These are phyloP conservation scores for Paralvinella palmiformis DNA, from an alignment of 1,140 invertebrate species.

Conservation along the genomic window DNA sequence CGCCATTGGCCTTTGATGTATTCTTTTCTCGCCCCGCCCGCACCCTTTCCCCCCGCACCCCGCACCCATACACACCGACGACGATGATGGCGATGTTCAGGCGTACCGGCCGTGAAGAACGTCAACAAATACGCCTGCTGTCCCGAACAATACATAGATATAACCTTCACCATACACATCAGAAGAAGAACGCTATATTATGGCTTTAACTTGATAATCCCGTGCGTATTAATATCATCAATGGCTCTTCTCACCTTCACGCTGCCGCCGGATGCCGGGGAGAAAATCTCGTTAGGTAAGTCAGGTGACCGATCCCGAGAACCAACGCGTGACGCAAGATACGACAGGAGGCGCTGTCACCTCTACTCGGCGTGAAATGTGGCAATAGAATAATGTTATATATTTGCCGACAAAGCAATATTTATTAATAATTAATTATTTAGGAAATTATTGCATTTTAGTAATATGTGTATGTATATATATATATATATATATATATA, in stretches of 20 bases:
- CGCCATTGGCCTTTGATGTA: background rate
- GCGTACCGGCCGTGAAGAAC: constrained; percentile 40
- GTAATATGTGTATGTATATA: too few relatives aligned
- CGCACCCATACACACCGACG: background rate
- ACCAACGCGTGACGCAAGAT: too few relatives aligned
- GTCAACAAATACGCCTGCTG: constrained; percentile 53
- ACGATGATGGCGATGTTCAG: constrained; percentile 23
- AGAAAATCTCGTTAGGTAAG: constrained; percentile 92
- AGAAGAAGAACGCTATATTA: constrained; percentile 96
- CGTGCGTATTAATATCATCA: constrained; percentile 96
- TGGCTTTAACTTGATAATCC: constrained; percentile 99
- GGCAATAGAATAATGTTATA: too few relatives aligned
- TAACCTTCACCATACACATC: constrained; percentile 96
- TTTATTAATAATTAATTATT: too few relatives aligned
- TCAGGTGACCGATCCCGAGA: background rate
- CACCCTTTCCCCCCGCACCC: background rate
- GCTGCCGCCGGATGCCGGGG: constrained; percentile 96
- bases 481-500: constrained; percentile 2
- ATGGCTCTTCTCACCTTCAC: constrained; percentile 98
- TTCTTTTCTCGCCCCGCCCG: background rate
- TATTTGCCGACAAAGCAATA: too few relatives aligned
- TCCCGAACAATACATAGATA: constrained; percentile 71
- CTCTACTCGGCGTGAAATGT: too few relatives aligned
- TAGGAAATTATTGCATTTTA: too few relatives aligned
- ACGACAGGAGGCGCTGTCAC: too few relatives aligned